Evolutionary conservation across 2,797 vertebrate species (phyloP), one percentile per base, ranked within the genome.

Genomic region (Fistularia commersonii): DNA sequence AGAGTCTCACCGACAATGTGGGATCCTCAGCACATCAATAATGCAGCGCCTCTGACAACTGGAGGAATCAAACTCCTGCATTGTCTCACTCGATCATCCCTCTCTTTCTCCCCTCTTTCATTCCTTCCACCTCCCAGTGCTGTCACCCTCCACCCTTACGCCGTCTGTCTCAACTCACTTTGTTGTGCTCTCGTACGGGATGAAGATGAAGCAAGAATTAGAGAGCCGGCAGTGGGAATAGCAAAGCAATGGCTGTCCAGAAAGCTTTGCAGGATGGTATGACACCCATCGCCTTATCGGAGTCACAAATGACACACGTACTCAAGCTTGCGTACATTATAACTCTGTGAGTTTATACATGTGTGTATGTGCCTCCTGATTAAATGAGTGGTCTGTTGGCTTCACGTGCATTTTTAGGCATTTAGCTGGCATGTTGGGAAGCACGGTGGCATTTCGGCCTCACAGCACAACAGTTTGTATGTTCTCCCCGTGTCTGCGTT

Each of bases 1-100:
- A 70, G 69, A 73, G 61, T 64, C 70, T 77, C 48, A 6, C 66
- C 47, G 60, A 79, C 82, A 76, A 63, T 44, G 65, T 66, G 68
- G 63, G 74, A 76, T 67, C 74, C 82, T 75, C 69, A 49, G 61
- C 57, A 46, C 83, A 88, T 88, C 84, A 88, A 87, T 87, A 88
- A 87, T 87, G 79, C 80, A 87, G 65, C 51, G 40, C 48, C 69
- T 80, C 61, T 74, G 81, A 84, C 85, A 84, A 80, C 59, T 48
- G 57, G 42, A 61, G 70, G 74, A 79, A 79, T 86, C 79, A 80
- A 83, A 80, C 67, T 63, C 55, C 58, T 11, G 11, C 50, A 43
- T 69, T 50, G 23, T 62, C 66, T 71, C 56, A 38, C 71, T 72
- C 66, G 60, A 59, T 77, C 77, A 72, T 74, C 58, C 60, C 41